Evolutionary conservation across 2,797 vertebrate genomes (phyloP), one percentile per base, ranked within the genome.

Genomic region (Thamnophis elegans): DNA sequence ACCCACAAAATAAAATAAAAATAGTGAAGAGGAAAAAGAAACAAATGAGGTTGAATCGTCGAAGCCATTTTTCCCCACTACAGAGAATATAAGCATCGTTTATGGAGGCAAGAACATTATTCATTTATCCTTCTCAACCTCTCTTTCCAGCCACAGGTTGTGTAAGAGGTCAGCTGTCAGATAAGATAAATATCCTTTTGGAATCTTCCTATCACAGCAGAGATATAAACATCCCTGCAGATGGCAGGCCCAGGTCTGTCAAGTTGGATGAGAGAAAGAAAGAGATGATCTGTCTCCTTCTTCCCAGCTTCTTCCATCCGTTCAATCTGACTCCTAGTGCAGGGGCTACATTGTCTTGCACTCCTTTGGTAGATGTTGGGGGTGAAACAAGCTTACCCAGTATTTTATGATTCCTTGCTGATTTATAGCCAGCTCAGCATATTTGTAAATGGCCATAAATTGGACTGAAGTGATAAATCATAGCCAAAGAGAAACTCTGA

Each of bases 391-490:
- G 95, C 94, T 96, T 95, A 96, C 95, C 95, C 96, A 97, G 97
- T 97, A 98, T 97, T 98, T 98, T 98, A 98, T 97, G 96, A 96
- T 96, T 97, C 96, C 96, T 95, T 96, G 88, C 96, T 98, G 97
- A 98, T 98, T 98, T 98, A 98, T 97, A 97, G 97, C 97, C 96
- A 95, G 97, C 98, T 98, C 97, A 97, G 97, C 98, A 97, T 98
- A 97, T 97, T 97, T 98, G 97, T 98, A 98, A 98, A 98, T 95
- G 97, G 96, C 96, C 97, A 97, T 98, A 98, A 98, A 98, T 98
- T 98, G 97, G 96, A 97, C 97, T 97, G 97, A 98, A 98, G 96
- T 97, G 95, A 97, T 98, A 98, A 98, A 98, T 98, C 97, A 97
- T 96, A 97, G 95, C 96, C 94, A 95, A 94, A 97, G 95, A 97